These are phyloP conservation scores for Astropecten irregularis DNA, from an alignment of 53 echinoderm and acorn worm species.

Conservation along the genomic window DNA sequence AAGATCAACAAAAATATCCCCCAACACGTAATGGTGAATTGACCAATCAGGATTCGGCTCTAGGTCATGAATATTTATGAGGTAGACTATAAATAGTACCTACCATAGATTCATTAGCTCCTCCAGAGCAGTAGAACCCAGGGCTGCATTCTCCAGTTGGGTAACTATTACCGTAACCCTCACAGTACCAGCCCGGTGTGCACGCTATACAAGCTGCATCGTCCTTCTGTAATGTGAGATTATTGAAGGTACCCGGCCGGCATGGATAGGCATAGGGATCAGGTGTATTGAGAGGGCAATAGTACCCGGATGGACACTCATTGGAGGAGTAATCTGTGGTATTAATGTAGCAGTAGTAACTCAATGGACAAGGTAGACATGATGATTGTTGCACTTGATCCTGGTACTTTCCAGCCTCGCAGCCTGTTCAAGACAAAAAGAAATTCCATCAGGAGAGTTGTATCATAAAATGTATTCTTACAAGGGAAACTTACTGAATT, in stretches of 20 bases:
- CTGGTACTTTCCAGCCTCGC: slow-evolving; percentile 87
- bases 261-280: slow-evolving; percentile 88
- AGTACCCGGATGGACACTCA: slow-evolving; percentile 85
- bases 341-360: slow-evolving; percentile 96
- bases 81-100: too few species aligned
- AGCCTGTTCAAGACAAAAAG: slow-evolving; percentile 53
- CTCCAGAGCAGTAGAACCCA: slow-evolving; percentile 92
- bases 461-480: neutral
- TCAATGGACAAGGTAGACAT: slow-evolving; percentile 81
- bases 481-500: too few species aligned
- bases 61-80: too few species aligned
- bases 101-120: slow-evolving; percentile 82
- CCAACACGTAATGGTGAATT: too few species aligned
- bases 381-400: slow-evolving; percentile 57
- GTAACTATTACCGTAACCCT: slow-evolving; percentile 65
- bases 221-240: slow-evolving; percentile 68
- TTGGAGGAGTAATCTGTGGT: slow-evolving; percentile 89
- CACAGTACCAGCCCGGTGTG: slow-evolving; percentile 87
- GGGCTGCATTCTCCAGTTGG: slow-evolving; percentile 85
- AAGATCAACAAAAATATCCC: too few species aligned
- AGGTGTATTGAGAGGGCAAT: slow-evolving; percentile 85
- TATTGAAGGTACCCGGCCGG: slow-evolving; percentile 90
- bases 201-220: slow-evolving; percentile 70
- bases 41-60: too few species aligned
- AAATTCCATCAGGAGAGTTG: neutral